Evolutionary conservation across 2,797 vertebrate genomes (phyloP), one percentile per base, ranked within the genome.

Genomic region (Gouania willdenowi): DNA sequence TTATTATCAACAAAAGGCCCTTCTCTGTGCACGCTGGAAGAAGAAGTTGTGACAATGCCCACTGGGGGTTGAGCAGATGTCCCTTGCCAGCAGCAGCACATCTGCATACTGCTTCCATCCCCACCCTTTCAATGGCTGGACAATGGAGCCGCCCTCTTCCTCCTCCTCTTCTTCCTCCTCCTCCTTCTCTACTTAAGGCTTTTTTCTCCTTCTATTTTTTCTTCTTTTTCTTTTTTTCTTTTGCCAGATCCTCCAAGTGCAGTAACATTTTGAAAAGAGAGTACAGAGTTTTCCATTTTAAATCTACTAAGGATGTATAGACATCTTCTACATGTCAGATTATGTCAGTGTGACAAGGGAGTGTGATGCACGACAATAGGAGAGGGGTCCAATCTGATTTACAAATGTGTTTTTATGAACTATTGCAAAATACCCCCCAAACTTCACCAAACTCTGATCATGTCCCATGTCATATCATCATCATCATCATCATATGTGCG

Each of bases 111-210:
- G 79, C 71, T 78, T 81, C 71, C 53, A 59, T 80, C 71, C 70
- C 75, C 71, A 79, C 80, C 76, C 75, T 75, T 73, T 77, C 66
- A 61, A 77, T 81, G 82, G 79, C 87, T 88, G 90, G 84, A 86
- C 85, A 87, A 87, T 87, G 65, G 79, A 73, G 60, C 56, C 42
- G 45, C 67, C 64, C 72, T 68, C 74, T 72, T 61, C 68, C 69
- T 39, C 41, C 61, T 20, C 18, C 6, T 20, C 18, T 18, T 20
- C 37, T 55, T 34, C 39, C 50, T 49, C 41, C 56, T n/a, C n/a
- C n/a, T 70, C 61, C 70, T 69, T 57, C 65, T 60, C 64, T 59
- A 80, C 72, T 79, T 79, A 35, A 73, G 76, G 64, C 66, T 75
- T 77, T 74, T 61, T 77, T 74, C 47, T 58, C 81, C 28, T 53